Percentiles rank a stretch among this genome's conserved stretches.
These are phyloP conservation scores for Ceyx margarethae DNA, from an alignment of 2,113 vertebrate genomes.

Conservation along the genomic window DNA sequence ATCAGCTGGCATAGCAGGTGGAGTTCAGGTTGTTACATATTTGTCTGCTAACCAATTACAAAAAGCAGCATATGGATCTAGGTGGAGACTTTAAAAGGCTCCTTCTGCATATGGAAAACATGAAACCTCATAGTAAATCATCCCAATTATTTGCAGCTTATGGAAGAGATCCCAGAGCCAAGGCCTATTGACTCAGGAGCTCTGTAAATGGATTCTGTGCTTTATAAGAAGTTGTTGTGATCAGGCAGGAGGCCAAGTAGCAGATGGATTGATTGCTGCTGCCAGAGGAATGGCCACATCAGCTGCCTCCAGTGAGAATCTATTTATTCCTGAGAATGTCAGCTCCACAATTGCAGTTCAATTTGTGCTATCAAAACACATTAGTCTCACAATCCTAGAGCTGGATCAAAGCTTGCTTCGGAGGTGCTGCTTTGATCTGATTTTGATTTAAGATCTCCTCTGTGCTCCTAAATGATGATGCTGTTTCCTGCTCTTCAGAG, in stretches of 20 bases:
- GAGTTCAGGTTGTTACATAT: not conserved
- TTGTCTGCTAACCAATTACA: not conserved
- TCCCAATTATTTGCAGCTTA: slow-evolving; percentile 3
- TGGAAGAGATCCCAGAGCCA: slow-evolving; percentile 10
- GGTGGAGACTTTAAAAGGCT: not conserved
- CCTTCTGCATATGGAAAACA: not conserved
- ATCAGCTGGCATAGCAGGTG: not conserved
- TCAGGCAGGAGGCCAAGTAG: slow-evolving; percentile 44
- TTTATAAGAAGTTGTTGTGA: slow-evolving; percentile 30
- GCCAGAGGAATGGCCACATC: slow-evolving; percentile 48
- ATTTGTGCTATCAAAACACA: slow-evolving; percentile 34
- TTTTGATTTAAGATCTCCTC: slow-evolving; percentile 18
- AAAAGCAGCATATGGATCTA: not conserved
- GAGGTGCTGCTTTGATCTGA: not conserved
- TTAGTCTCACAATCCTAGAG: not conserved
- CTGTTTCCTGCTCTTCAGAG: not conserved
- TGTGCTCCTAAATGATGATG: not conserved
- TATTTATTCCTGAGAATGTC: slow-evolving; percentile 33
- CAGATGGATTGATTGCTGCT: slow-evolving; percentile 51
- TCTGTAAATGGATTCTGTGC: slow-evolving; percentile 35
- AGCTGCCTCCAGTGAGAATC: slow-evolving; percentile 28
- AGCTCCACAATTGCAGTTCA: slow-evolving; percentile 28
- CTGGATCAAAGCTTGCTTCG: not conserved
- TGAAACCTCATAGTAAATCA: not conserved
- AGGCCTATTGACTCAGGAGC: slow-evolving; percentile 18